Evolutionary conservation across 2,888 invertebrate species (phyloP).

Genomic region (Ichneumoninae sp.): DNA sequence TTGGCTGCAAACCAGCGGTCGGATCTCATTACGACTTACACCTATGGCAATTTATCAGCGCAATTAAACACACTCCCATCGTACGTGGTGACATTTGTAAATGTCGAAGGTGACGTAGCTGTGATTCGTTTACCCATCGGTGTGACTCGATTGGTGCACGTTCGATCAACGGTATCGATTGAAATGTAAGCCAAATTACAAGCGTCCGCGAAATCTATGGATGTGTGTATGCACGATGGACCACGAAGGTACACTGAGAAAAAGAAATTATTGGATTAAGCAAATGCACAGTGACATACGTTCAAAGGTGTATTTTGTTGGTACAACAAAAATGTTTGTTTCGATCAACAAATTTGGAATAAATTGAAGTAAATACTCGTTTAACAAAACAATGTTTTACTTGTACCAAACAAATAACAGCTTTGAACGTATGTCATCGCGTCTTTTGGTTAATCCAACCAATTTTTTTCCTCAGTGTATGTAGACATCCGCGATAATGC

Average conservation of each 20-base stretch:
- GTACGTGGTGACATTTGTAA: neutral
- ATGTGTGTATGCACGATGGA: neutral
- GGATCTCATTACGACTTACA: slow-evolving; percentile 9
- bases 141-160: neutral
- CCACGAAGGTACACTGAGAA: neutral
- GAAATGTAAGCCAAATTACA: slow-evolving; percentile 11
- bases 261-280: too few relatives aligned
- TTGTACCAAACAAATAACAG: too few relatives aligned
- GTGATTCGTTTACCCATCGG: neutral
- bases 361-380: too few relatives aligned
- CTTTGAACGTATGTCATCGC: too few relatives aligned
- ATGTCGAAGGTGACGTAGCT: neutral
- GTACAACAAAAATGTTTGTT: too few relatives aligned
- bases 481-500: neutral
- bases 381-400: too few relatives aligned
- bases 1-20: neutral
- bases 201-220: neutral
- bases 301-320: too few relatives aligned
- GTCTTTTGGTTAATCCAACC: too few relatives aligned
- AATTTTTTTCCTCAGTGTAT: too few relatives aligned
- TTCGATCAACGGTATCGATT: neutral
- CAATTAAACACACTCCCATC: neutral
- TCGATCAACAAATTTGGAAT: too few relatives aligned
- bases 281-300: too few relatives aligned
- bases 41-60: neutral